Conservation (phyloP, 2,888 invertebrate genomes). For the Thymelicus acteon region DNA sequence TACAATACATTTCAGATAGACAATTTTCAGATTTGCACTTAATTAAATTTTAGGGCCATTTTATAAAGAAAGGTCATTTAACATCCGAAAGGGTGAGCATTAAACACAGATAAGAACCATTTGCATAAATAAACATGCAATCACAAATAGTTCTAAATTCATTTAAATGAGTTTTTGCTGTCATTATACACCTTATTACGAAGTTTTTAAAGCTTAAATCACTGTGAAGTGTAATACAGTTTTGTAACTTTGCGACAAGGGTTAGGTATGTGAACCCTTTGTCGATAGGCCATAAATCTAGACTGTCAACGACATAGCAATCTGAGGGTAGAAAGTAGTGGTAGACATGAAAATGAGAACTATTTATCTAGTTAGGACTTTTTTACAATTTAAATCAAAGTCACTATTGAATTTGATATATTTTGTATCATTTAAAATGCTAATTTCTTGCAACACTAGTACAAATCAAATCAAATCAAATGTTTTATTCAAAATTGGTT, state of each 20-base stretch:
- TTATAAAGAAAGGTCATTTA: too few relatives aligned
- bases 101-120: background rate
- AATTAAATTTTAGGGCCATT: too few relatives aligned
- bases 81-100: too few relatives aligned
- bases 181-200: background rate
- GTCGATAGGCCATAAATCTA: conserved; percentile 17
- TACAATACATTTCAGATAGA: too few relatives aligned
- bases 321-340: conserved; percentile 2
- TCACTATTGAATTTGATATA: too few relatives aligned
- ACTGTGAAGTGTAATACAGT: background rate
- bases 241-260: background rate
- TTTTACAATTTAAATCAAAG: background rate
- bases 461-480: too few relatives aligned
- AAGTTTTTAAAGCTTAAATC: background rate
- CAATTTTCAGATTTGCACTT: too few relatives aligned
- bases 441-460: too few relatives aligned
- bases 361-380: conserved; percentile 13
- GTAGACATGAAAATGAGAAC: conserved; percentile 24
- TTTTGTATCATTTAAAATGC: too few relatives aligned
- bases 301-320: conserved; percentile 18
- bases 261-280: conserved; percentile 7
- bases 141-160: background rate
- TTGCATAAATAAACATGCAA: background rate
- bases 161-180: background rate
- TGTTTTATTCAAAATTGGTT: too few relatives aligned